Evolutionary conservation across 2,888 invertebrate genomes (phyloP), one percentile per base, ranked within the genome.

Genomic region (Digitonthophagus gazella): DNA sequence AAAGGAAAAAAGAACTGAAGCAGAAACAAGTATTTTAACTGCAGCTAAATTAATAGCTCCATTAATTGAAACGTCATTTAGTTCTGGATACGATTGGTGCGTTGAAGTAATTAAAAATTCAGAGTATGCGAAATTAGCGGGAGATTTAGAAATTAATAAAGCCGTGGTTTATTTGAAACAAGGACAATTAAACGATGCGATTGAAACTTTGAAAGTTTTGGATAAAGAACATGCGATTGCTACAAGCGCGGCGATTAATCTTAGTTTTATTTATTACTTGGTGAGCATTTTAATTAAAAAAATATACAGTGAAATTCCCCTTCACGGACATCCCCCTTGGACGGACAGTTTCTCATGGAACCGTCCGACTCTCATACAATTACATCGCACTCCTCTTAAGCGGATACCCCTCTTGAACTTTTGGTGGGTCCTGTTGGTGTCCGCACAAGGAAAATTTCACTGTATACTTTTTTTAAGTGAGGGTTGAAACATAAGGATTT

Each of bases 91-190:
- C 74, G 86, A 83, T 74, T 97, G 97, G 97, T 98, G 98, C 82
- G 94, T 97, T 66, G 96, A 97, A 75, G 90, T 93, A 16, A 93
- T 98, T 65, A 95, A 96, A 80, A 91, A 92, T 63, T 96, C 97
- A n/a, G 90, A 89, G 80, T 93, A 92, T 77, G 88, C 91, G 54
- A 88, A 89, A 80, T 86, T 95, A 73, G 96, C 93, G 58, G 92
- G 91, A 76, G 97, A 93, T 85, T 84, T 97, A 74, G 96, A 97
- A 83, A 91, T 96, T 72, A 95, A 94, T 82, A 96, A 96, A 82
- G 95, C 95, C 0, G 89, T 95, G 72, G 93, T 93, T 80, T 93
- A 90, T 80, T 83, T 96, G 65, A 91, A 93, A 71, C 92, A 93
- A 80, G 90, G 92, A 72, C 92, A 95, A 79, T 87, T 95, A 66